Evolutionary conservation across 2,888 invertebrate genomes (phyloP).

Genomic region (Euplagia quadripunctaria): DNA sequence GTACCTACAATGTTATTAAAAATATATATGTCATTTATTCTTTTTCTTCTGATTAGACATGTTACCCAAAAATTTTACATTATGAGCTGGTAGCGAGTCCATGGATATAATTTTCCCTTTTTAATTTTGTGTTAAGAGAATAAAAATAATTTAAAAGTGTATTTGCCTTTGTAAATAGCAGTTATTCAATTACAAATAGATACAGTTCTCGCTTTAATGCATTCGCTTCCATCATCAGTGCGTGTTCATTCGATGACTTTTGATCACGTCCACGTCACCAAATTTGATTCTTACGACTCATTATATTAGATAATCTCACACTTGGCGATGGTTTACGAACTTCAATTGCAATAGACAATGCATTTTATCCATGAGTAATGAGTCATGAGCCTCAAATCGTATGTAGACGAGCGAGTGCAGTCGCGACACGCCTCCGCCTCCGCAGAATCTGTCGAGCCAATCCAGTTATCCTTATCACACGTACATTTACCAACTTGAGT

Average conservation of each 20-base stretch:
- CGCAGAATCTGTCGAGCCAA: neutral
- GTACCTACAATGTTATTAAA: constrained; percentile 78
- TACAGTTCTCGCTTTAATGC: neutral
- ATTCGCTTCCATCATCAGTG: neutral
- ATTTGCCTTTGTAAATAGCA: neutral
- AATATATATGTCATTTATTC: neutral
- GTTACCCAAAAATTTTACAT: no score
- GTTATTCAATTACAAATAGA: neutral
- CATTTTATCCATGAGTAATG: neutral
- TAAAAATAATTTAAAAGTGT: neutral
- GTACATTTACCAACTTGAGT: neutral
- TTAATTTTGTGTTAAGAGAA: neutral
- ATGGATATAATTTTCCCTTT: neutral
- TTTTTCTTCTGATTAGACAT: neutral
- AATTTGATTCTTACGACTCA: neutral
- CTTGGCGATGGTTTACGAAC: neutral
- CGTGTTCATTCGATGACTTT: neutral
- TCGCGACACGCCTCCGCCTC: neutral
- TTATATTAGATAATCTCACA: neutral
- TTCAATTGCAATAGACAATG: neutral
- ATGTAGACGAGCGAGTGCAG: neutral
- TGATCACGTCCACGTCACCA: neutral
- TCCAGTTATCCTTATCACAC: neutral
- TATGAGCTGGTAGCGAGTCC: neutral
- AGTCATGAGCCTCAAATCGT: neutral